Percentiles rank a stretch among this genome's conserved stretches.
Evolutionary conservation across 2,113 vertebrate genomes (phyloP).

Genomic region (Tiliqua scincoides): DNA sequence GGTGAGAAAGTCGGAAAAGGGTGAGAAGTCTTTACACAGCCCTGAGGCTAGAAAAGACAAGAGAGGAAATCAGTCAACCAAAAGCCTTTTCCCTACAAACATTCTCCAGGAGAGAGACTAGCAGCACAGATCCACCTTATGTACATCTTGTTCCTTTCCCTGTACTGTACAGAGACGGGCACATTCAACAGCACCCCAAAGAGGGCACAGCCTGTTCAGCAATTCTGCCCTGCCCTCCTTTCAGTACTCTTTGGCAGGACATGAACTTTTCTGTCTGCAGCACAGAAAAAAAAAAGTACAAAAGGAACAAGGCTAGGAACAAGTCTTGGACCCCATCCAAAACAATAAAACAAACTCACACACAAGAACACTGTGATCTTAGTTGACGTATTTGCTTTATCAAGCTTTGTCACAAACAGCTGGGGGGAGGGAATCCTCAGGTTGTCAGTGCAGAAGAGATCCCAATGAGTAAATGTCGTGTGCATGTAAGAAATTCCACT

Average conservation of each 20-base stretch:
- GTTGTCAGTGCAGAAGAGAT: background rate
- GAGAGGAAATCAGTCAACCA: background rate
- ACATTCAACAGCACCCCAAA: slow-evolving; percentile 16
- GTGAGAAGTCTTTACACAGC: background rate
- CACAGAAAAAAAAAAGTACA: slow-evolving; percentile 46
- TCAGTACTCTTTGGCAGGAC: slow-evolving; percentile 43
- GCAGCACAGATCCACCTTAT: background rate
- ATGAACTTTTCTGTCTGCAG: slow-evolving; percentile 54
- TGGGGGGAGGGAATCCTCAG: slow-evolving; percentile 15
- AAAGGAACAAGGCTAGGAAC: slow-evolving; percentile 74
- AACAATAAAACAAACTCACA: slow-evolving; percentile 65
- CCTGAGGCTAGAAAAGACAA: background rate
- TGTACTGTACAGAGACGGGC: slow-evolving; percentile 10
- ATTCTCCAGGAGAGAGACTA: background rate
- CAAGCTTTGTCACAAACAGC: slow-evolving; percentile 26
- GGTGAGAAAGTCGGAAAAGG: background rate
- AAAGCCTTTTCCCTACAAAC: background rate
- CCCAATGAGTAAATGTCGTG: accelerated
- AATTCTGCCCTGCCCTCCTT: slow-evolving; percentile 13
- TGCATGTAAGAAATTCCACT: background rate
- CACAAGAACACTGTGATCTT: slow-evolving; percentile 64
- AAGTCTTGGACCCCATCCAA: slow-evolving; percentile 71
- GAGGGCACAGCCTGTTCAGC: slow-evolving; percentile 36
- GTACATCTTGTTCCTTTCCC: slow-evolving; percentile 13
- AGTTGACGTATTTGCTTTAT: slow-evolving; percentile 37